These are phyloP conservation scores for Gymnoscelis rufifasciata DNA, from an alignment of 2,888 invertebrate species.

Conservation along the genomic window DNA sequence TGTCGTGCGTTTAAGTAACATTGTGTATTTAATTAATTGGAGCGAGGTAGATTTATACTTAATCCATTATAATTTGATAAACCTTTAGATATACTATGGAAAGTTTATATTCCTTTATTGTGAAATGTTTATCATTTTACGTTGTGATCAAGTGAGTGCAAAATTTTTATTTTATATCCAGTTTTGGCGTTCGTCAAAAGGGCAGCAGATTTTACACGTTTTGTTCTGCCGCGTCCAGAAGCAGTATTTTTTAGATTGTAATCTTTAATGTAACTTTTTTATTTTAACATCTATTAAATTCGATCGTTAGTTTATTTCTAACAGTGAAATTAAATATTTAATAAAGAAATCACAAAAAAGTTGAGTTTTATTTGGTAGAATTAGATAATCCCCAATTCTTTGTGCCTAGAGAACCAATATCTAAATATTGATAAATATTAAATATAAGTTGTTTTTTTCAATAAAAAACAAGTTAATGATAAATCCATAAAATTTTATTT, in stretches of 20 bases:
- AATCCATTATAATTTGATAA: conserved; percentile 38
- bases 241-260: conserved; percentile 78
- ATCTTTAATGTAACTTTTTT: conserved; percentile 70
- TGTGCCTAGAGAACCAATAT: background rate
- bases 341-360: conserved; percentile 77
- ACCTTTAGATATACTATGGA: conserved; percentile 44
- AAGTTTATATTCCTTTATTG: conserved; percentile 68
- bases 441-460: no score
- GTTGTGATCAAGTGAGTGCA: conserved; percentile 78
- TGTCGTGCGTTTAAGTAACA: conserved; percentile 6
- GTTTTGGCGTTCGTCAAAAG: conserved; percentile 60
- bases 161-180: conserved; percentile 67
- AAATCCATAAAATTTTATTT: no score
- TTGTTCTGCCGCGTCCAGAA: conserved; percentile 74
- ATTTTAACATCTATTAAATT: conserved; percentile 74
- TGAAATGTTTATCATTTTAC: conserved; percentile 76
- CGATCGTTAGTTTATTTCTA: conserved; percentile 79
- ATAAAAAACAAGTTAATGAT: no score
- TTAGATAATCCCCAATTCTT: background rate
- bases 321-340: conserved; percentile 78
- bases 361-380: conserved; percentile 47
- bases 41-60: conserved; percentile 20
- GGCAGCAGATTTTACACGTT: conserved; percentile 63
- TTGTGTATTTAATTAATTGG: conserved; percentile 6
- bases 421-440: no score